These are phyloP conservation scores for Vidua macroura DNA, from an alignment of 2,113 vertebrate genomes.

Conservation along the genomic window DNA sequence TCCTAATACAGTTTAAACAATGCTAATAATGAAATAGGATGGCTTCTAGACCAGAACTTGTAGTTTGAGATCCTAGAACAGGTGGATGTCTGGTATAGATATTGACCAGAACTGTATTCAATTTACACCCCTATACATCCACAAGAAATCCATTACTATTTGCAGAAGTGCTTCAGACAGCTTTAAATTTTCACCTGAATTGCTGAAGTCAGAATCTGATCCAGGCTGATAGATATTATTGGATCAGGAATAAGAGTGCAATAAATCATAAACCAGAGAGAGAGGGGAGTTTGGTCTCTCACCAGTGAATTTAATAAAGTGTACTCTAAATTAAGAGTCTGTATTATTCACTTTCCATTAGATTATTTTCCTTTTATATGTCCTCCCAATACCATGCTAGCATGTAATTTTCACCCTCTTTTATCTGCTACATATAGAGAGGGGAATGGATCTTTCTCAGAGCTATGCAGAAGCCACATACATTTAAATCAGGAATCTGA, in stretches of 20 bases:
- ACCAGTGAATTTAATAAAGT: not conserved
- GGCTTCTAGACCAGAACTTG: not conserved
- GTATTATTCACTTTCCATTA: not conserved
- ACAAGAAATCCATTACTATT: not conserved
- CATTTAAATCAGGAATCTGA: not conserved
- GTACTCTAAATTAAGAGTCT: not conserved
- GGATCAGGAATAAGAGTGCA: not conserved
- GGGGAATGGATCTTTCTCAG: not conserved
- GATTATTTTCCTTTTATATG: not conserved
- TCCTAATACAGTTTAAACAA: not conserved
- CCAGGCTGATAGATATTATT: not conserved
- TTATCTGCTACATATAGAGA: not conserved
- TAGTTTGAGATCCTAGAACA: not conserved
- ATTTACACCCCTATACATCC: not conserved
- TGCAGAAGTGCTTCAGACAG: not conserved
- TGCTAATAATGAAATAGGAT: not conserved
- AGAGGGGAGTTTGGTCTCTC: not conserved
- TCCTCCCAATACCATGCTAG: not conserved
- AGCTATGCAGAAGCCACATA: not conserved
- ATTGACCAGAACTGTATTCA: not conserved
- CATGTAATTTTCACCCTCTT: not conserved
- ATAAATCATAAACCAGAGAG: not conserved
- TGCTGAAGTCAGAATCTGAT: slow-evolving; percentile 27
- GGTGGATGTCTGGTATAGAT: not conserved
- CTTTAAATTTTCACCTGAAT: slow-evolving; percentile 5